phyloP scores from a whole-genome alignment of 1,140 invertebrate species.

The Dreissena polymorpha region DNA sequence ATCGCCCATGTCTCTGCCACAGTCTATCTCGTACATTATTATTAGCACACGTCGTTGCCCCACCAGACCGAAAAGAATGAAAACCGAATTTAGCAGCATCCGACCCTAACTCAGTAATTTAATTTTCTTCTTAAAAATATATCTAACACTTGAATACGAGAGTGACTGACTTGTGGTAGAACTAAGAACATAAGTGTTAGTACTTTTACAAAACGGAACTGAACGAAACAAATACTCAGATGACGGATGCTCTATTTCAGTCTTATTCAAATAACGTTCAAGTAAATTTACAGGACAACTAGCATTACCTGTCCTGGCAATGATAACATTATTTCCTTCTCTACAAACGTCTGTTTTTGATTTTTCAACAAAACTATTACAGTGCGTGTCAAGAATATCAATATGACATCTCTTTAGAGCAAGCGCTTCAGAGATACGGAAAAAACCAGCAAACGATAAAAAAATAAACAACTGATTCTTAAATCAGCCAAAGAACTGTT shows the following conservation, averaged over 20 bases:
- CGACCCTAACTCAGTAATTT: conserved; percentile 18
- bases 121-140: conserved; percentile 30
- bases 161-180: neutral
- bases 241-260: no score
- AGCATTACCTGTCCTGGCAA: no score
- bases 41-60: conserved; percentile 17
- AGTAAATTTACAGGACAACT: no score
- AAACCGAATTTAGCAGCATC: conserved; percentile 31
- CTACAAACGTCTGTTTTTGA: conserved; percentile 12
- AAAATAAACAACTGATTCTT: conserved; percentile 5
- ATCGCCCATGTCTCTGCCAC: conserved; percentile 30
- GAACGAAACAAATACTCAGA: conserved; percentile 35
- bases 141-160: conserved; percentile 20
- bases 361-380: neutral
- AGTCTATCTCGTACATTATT: conserved; percentile 9
- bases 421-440: conserved; percentile 3
- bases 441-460: conserved; percentile 10
- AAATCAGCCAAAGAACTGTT: no score
- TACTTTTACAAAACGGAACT: neutral
- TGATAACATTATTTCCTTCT: conserved; percentile 11
- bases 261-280: no score
- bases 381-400: neutral
- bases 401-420: conserved; percentile 7
- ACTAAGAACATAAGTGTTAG: neutral
- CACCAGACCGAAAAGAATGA: conserved; percentile 38